Base-by-base conservation (phyloP, 2,113 vertebrate genomes). In the Notothenia rossii region DNA sequence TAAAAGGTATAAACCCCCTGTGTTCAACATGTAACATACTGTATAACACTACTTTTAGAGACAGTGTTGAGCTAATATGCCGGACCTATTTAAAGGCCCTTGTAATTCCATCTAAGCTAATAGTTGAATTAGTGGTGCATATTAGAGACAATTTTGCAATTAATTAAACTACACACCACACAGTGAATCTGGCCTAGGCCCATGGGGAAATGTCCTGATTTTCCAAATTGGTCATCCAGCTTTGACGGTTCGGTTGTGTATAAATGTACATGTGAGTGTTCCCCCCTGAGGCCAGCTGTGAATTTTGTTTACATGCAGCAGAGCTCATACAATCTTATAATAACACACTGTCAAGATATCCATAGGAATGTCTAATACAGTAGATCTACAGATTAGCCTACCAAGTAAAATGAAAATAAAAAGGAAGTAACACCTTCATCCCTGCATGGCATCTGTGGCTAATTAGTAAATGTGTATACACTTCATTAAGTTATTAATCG, bases 261-360 rank as follows among this genome's bases (percentile, higher is more conserved):
- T 64, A 45, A 50, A 0, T 22, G 10, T 33, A 45, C 7, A 29
- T 45, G 29, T 25, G 33, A 60, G 55, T 76, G 60, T 72, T 56
- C 64, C 43, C 43, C 67, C 67, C 49, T 4, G 43, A 51, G 62
- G 36, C 12, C 63, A 12, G 48, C 48, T 60, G 46, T 65, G 36
- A 61, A 54, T 66, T 54, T 36, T 77, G 68, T 68, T 68, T 61
- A 78, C 49, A 50, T 67, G 62, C 53, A 59, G 51, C 59, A 56
- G 67, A 56, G 40, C n/a, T n/a, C 9, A 18, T 2, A 3, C 10
- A 67, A 40, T 10, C 1, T 10, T 54, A 36, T 13, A 67, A 48
- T 50, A 25, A 3, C 51, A 65, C 51, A 56, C 5, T 14, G 17
- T 4, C 18, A 74, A 40, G 40, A 22, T 22, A 6, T 22, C 7